Evolutionary conservation across 1,140 invertebrate genomes (phyloP).

Genomic region (Plectus sambesii): DNA sequence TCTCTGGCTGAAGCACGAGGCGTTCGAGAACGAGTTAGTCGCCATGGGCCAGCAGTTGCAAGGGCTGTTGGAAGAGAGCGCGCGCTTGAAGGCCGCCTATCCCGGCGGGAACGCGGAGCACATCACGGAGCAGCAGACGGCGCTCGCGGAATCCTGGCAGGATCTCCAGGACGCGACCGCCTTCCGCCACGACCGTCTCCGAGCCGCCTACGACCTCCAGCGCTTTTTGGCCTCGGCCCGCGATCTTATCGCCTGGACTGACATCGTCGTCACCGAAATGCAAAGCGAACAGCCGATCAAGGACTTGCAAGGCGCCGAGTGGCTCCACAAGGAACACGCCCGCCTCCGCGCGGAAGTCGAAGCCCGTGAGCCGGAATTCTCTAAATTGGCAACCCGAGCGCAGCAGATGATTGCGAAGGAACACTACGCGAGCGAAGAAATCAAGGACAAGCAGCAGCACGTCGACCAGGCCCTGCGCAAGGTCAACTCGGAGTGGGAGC

Average conservation of each 20-base stretch:
- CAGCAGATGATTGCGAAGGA: conserved; percentile 66
- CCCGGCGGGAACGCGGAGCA: conserved; percentile 81
- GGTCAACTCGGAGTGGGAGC: conserved; percentile 71
- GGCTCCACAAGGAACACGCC: conserved; percentile 68
- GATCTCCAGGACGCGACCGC: conserved; percentile 68
- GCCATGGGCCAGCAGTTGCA: conserved; percentile 83
- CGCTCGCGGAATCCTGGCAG: conserved; percentile 75
- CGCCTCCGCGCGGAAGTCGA: conserved; percentile 85
- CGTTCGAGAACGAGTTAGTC: conserved; percentile 84
- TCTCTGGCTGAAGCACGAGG: conserved; percentile 73
- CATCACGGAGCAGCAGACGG: conserved; percentile 67
- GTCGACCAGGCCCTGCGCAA: conserved; percentile 65
- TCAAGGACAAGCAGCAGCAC: conserved; percentile 64
- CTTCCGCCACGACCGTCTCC: conserved; percentile 63
- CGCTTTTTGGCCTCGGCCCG: conserved; percentile 64
- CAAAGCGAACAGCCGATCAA: conserved; percentile 67
- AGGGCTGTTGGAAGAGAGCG: conserved; percentile 77
- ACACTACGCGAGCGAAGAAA: conserved; percentile 61
- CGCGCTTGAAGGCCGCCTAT: conserved; percentile 70
- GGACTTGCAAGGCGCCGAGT: conserved; percentile 73
- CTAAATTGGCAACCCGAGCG: conserved; percentile 63
- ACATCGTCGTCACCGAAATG: conserved; percentile 65
- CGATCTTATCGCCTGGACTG: conserved; percentile 77
- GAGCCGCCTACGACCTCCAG: conserved; percentile 76
- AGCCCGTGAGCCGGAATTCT: conserved; percentile 74